Evolutionary conservation across 2,888 invertebrate genomes (phyloP), one percentile per base, ranked within the genome.

Genomic region (Pollenia griseotomentosa): DNA sequence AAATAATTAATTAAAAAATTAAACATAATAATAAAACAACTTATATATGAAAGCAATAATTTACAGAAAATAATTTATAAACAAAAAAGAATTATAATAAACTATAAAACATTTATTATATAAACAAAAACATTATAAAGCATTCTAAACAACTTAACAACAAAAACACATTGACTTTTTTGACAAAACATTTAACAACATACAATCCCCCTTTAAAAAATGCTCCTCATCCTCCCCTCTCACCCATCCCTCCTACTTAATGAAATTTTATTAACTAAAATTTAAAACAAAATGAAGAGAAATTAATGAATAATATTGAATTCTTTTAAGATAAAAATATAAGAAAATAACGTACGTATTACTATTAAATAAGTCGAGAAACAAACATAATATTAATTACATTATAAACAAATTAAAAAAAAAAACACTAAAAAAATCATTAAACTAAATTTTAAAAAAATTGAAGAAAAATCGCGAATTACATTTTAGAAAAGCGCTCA

Each of bases 1-100:
- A 46, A 61, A 57, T 48, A 42, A 48, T 55, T 16, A 12, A 51
- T 75, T 40, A 75, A 42, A 70, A 77, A 55, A 83, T n/a, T 61
- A 71, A 85, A 19, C 82, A 83, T 55, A 73, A 71, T 46, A 66
- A 83, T 63, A 51, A 70, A 85, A 85, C n/a, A 68, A 74, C 44
- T 77, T 85, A 83, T 84, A 86, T 84, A 83, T 77, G 78, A 86
- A 87, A 87, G 87, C 86, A 87, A 87, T 85, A 87, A 85, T 79
- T 86, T 83, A 85, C 80, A 57, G 74, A 75, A 83, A 33, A 40
- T 51, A 83, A 66, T 42, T 66, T 33, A 53, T 9, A 68, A 53
- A 11, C n/a, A 70, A 51, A 53, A 23, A 40, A 40, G 2, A 16
- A 79, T 70, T 33, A 73, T 77, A 66, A 83, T 42, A 61, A 83